These are phyloP conservation scores for Caenorhabditis sp. DNA, from an alignment of 2,888 invertebrate genomes.

Conservation along the genomic window DNA sequence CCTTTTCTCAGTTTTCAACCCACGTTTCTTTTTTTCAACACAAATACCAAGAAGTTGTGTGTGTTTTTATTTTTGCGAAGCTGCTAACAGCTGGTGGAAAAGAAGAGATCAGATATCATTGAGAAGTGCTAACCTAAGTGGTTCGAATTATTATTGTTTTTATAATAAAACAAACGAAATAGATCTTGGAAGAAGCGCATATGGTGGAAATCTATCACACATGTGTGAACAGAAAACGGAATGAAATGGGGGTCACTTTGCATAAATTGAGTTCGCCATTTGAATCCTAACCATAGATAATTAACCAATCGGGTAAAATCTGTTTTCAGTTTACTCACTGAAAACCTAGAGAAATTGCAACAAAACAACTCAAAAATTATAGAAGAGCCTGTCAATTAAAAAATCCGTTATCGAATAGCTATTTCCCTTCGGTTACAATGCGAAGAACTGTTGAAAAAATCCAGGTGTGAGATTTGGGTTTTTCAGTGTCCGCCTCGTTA, in stretches of 20 bases:
- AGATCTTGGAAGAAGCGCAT: background rate
- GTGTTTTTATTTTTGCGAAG: background rate
- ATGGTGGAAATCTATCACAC: background rate
- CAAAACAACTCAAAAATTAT: background rate
- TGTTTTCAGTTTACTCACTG: too few relatives aligned
- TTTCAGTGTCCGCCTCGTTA: too few relatives aligned
- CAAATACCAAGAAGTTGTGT: conserved; percentile 19
- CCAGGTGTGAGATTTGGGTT: too few relatives aligned
- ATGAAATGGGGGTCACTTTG: background rate
- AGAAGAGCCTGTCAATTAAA: too few relatives aligned
- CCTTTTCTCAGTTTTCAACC: background rate
- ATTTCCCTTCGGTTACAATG: too few relatives aligned
- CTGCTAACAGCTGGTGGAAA: background rate
- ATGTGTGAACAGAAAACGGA: background rate
- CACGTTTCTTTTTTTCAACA: conserved; percentile 1
- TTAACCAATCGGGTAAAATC: too few relatives aligned
- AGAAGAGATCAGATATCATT: conserved; percentile 1
- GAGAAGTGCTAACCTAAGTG: conserved; percentile 1
- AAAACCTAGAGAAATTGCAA: too few relatives aligned
- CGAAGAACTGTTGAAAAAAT: too few relatives aligned
- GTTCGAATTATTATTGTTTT: background rate
- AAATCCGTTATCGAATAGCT: too few relatives aligned
- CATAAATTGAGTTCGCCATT: background rate
- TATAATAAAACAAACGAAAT: conserved; percentile 1
- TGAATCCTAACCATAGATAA: too few relatives aligned